Evolutionary conservation across 2,888 invertebrate species (phyloP).

Genomic region (Dasysyrphus albostriatus): DNA sequence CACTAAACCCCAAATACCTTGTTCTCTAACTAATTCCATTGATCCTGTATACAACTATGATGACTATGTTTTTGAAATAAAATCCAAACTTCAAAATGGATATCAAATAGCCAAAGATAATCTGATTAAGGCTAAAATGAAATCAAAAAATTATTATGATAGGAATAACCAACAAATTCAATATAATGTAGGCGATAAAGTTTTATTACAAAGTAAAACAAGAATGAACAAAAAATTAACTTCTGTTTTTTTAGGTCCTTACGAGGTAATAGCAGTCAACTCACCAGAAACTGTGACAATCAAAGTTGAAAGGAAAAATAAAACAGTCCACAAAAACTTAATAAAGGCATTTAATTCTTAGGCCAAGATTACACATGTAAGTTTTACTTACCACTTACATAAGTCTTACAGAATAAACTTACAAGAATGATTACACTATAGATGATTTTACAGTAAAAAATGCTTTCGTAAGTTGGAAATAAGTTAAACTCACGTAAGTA

Average conservation of each 20-base stretch:
- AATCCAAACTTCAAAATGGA: conserved; percentile 19
- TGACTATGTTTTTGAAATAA: conserved; percentile 16
- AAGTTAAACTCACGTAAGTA: too few species aligned
- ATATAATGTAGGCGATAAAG: conserved; percentile 30
- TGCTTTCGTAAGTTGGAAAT: too few species aligned
- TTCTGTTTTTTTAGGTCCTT: not conserved
- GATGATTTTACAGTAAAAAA: too few species aligned
- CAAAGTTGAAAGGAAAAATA: not conserved
- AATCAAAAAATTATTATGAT: conserved; percentile 31
- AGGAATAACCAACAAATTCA: not conserved
- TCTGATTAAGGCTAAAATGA: not conserved
- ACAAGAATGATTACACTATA: too few species aligned
- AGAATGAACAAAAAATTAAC: conserved; percentile 29
- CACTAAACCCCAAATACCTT: too few species aligned
- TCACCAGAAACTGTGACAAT: not conserved
- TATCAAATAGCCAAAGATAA: conserved; percentile 23
- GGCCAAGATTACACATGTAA: too few species aligned
- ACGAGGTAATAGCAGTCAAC: conserved; percentile 2
- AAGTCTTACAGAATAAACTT: too few species aligned
- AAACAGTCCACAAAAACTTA: conserved; percentile 4
- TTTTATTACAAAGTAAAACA: conserved; percentile 19
- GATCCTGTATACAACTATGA: not conserved
- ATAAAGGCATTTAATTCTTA: conserved; percentile 14
- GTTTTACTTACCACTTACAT: too few species aligned
- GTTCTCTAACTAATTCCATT: too few species aligned